phyloP scores from a whole-genome alignment of 1,140 invertebrate species.

The Temnothorax nylanderi region DNA sequence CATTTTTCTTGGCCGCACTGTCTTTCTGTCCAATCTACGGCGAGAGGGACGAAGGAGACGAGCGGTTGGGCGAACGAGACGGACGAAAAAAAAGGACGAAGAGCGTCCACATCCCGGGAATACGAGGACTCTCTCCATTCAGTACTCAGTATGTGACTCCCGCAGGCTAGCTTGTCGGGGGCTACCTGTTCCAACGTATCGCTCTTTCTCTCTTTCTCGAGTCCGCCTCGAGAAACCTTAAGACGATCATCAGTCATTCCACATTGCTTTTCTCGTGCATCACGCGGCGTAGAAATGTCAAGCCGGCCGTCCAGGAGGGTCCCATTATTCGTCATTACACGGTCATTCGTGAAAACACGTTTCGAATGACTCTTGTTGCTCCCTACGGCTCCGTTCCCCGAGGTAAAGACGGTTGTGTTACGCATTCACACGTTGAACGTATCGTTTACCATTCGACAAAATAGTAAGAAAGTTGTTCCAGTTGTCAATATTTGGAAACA shows the following conservation, averaged over 20 bases:
- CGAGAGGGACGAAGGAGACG: neutral
- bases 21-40: slow-evolving; percentile 49
- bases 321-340: slow-evolving; percentile 85
- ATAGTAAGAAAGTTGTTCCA: slow-evolving; percentile 49
- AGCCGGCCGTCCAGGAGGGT: slow-evolving; percentile 76
- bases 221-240: slow-evolving; percentile 49
- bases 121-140: slow-evolving; percentile 67
- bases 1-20: slow-evolving; percentile 63
- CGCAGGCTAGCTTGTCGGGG: slow-evolving; percentile 42
- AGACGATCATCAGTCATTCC: slow-evolving; percentile 82
- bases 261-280: slow-evolving; percentile 77
- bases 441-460: slow-evolving; percentile 38
- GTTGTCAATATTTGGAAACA: slow-evolving; percentile 75
- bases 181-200: slow-evolving; percentile 72
- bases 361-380: slow-evolving; percentile 62
- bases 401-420: slow-evolving; percentile 64
- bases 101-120: slow-evolving; percentile 70
- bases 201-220: slow-evolving; percentile 37
- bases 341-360: slow-evolving; percentile 83
- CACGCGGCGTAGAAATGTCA: slow-evolving; percentile 71
- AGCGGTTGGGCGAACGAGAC: neutral
- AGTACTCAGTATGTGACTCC: slow-evolving; percentile 64
- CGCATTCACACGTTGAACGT: slow-evolving; percentile 59
- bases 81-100: slow-evolving; percentile 25
- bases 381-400: slow-evolving; percentile 9